Evolutionary conservation across 2,797 vertebrate species (phyloP), one percentile per base, ranked within the genome.

Genomic region (Limosa lapponica): DNA sequence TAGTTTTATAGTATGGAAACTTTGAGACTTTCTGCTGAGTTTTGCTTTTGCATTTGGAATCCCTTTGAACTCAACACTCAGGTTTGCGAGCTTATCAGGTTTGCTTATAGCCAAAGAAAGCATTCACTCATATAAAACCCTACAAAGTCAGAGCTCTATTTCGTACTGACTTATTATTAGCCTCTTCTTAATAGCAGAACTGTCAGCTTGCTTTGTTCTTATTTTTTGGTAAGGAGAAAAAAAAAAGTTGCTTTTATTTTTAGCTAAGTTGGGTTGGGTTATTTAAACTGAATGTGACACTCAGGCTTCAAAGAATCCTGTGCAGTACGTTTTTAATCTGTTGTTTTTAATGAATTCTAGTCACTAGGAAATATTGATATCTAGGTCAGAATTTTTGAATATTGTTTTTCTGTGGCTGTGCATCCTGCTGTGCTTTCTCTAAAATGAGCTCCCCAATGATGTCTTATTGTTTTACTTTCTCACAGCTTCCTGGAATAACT

Each of bases 361-460:
- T 90, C 57, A 80, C 83, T 94, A 61, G 70, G 78, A 96, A 90
- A 92, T 88, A 67, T 17, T 81, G 81, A 77, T 96, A 96, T 95
- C 66, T 97, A 92, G 96, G 96, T 95, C 93, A 95, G 37, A 81
- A 84, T 95, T 95, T 93, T 80, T 70, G 25, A 94, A 71, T 96
- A 87, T 80, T 92, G 52, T 92, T 97, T 93, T 82, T 81, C 81
- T 69, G 37, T 90, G 55, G 27, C 37, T 92, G 32, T 2, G 2
- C 52, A 71, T 89, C 78, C 94, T 28, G 14, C 90, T 95, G 83
- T 89, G 90, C 48, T 65, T 80, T 92, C 64, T 90, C 83, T 92
- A 92, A 93, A 95, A 95, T 80, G 86, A 97, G 74, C 36, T 96
- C 86, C 87, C 71, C 64, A 58, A 58, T 93, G 93, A 89, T 57